phyloP scores from a whole-genome alignment of 2,113 vertebrate species.

The Apistogramma diplotaenia region DNA sequence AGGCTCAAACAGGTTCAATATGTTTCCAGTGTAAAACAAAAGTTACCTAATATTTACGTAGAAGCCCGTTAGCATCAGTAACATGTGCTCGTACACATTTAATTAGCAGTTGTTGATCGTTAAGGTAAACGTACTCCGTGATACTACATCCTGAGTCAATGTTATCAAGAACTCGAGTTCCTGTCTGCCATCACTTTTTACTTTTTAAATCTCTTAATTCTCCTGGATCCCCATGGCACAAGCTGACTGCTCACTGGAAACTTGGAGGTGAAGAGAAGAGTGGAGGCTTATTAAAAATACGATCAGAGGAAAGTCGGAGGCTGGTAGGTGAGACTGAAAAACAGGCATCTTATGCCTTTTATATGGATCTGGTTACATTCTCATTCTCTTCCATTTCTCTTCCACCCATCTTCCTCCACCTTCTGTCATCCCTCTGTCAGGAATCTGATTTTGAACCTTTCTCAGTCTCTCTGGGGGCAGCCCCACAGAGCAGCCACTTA shows the following conservation, averaged over 20 bases:
- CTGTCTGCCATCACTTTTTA: not conserved
- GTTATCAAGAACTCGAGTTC: conserved; percentile 23
- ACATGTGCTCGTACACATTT: not conserved
- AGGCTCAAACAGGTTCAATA: not conserved
- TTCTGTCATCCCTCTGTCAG: conserved; percentile 5
- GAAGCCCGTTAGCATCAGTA: not conserved
- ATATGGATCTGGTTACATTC: conserved; percentile 45
- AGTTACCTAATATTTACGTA: not conserved
- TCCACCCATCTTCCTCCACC: not conserved
- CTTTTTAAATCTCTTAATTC: not conserved
- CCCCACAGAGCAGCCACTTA: conserved; percentile 16
- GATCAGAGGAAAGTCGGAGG: conserved; percentile 30
- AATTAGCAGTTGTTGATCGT: not conserved
- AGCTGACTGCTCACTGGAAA: conserved; percentile 32
- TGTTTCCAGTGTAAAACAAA: not conserved
- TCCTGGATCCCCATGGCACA: conserved; percentile 11
- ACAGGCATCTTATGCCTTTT: conserved; percentile 31
- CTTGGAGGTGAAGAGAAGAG: conserved; percentile 9
- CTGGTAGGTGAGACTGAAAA: conserved; percentile 53
- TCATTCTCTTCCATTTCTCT: conserved; percentile 38
- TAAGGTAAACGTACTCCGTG: not conserved
- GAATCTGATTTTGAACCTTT: conserved; percentile 46
- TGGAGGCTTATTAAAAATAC: conserved; percentile 57
- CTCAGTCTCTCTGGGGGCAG: conserved; percentile 15
- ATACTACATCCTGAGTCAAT: not conserved